These are phyloP conservation scores for Pinna nobilis DNA, from an alignment of 1,140 invertebrate genomes.

Conservation along the genomic window DNA sequence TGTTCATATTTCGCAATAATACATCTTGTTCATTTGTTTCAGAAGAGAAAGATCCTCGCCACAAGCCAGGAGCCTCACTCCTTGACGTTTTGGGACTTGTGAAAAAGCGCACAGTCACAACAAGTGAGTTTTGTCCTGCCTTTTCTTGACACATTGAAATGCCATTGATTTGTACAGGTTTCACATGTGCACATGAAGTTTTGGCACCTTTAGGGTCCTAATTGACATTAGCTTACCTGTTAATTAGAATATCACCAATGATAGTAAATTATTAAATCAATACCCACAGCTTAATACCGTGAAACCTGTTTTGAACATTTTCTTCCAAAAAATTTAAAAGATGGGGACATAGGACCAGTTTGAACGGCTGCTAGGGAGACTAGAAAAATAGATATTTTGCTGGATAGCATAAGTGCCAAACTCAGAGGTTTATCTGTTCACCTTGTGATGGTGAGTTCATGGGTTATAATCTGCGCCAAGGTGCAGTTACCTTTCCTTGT, in stretches of 20 bases:
- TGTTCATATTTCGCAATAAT: too few species aligned
- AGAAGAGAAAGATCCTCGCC: slow-evolving; percentile 53
- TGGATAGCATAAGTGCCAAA: too few species aligned
- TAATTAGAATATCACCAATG: neutral
- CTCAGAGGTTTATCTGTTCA: too few species aligned
- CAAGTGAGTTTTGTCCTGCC: slow-evolving; percentile 57
- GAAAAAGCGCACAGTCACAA: slow-evolving; percentile 59
- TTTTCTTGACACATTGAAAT: neutral
- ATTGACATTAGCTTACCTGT: neutral
- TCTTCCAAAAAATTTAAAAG: too few species aligned
- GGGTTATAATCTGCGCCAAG: too few species aligned
- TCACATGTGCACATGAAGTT: neutral
- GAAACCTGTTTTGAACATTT: neutral
- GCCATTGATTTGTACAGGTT: neutral
- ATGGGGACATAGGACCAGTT: too few species aligned
- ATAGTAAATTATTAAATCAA: neutral
- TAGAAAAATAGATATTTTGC: too few species aligned
- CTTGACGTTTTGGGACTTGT: slow-evolving; percentile 69
- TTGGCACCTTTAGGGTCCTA: neutral
- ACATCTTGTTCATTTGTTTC: too few species aligned
- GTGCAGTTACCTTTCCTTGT: too few species aligned
- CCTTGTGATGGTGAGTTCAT: too few species aligned
- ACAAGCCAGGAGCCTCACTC: slow-evolving; percentile 62
- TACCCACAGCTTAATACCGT: neutral
- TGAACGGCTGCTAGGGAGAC: too few species aligned